phyloP scores from a whole-genome alignment of 2,113 vertebrate genomes.

The Plectropomus leopardus region DNA sequence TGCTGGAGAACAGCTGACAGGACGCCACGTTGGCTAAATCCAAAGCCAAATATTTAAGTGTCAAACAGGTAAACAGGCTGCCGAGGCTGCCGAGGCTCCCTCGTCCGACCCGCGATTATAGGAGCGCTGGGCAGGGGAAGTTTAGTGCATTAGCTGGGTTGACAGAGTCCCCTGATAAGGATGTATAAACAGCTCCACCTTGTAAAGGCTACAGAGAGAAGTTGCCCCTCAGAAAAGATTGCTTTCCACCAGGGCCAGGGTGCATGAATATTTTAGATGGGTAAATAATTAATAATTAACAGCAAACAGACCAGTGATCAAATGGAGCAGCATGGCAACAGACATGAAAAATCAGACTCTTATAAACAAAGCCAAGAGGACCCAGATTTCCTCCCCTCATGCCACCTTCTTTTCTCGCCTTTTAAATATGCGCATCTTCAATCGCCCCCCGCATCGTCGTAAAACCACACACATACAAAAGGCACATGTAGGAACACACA shows the following conservation, averaged over 20 bases:
- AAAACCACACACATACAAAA: conserved; percentile 54
- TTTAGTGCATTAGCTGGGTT: conserved; percentile 57
- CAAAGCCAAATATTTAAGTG: conserved; percentile 69
- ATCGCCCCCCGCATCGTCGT: conserved; percentile 36
- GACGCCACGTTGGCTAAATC: conserved; percentile 40
- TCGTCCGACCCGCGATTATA: conserved; percentile 1
- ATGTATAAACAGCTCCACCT: conserved; percentile 75
- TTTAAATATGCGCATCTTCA: conserved; percentile 81
- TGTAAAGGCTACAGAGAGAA: conserved; percentile 72
- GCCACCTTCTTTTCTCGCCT: conserved; percentile 64
- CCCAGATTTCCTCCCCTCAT: conserved; percentile 72
- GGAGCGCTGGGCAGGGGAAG: conserved; percentile 11
- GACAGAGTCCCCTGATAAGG: conserved; percentile 67
- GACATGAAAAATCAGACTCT: conserved; percentile 77
- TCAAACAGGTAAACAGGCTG: conserved; percentile 58
- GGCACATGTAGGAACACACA: conserved; percentile 55
- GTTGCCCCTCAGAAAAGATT: conserved; percentile 66
- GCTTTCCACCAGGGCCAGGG: conserved; percentile 63
- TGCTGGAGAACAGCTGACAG: conserved; percentile 29
- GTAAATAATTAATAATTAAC: conserved; percentile 88
- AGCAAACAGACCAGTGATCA: conserved; percentile 84
- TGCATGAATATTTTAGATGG: conserved; percentile 84
- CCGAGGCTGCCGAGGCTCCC: not conserved
- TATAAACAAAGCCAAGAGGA: conserved; percentile 84
- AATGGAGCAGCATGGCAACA: conserved; percentile 79